These are phyloP conservation scores for Lota lota DNA, from an alignment of 2,113 vertebrate genomes.

Conservation along the genomic window DNA sequence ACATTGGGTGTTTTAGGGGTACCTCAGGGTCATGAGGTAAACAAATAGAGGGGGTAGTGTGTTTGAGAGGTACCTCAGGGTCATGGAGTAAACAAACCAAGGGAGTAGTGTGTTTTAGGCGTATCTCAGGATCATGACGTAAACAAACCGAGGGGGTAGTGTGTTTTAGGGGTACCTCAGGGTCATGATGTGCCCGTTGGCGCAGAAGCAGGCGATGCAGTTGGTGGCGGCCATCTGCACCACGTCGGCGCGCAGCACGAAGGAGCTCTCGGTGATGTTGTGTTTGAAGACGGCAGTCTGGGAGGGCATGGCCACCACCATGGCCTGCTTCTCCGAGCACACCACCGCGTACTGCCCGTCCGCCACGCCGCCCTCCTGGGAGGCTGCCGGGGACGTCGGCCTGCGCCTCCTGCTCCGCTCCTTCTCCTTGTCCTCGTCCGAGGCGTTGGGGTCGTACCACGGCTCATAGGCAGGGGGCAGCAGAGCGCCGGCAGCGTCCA, in stretches of 20 bases:
- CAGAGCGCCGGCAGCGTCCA: constrained; percentile 84
- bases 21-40: too few species aligned
- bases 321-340: constrained; percentile 97
- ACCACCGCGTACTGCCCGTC: constrained; percentile 91
- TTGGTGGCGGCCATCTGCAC: constrained; percentile 82
- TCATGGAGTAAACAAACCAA: background rate
- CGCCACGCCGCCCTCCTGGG: constrained; percentile 82
- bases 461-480: constrained; percentile 84
- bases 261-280: constrained; percentile 95
- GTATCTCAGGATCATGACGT: constrained; percentile 97
- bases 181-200: constrained; percentile 97
- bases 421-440: constrained; percentile 92
- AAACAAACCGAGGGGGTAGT: background rate
- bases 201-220: constrained; percentile 96
- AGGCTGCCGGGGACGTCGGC: constrained; percentile 85
- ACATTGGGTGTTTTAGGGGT: too few species aligned
- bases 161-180: constrained; percentile 77
- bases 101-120: background rate
- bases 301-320: constrained; percentile 90
- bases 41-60: too few species aligned
- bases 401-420: constrained; percentile 80
- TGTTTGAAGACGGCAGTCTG: constrained; percentile 91
- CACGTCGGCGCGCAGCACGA: constrained; percentile 92
- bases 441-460: constrained; percentile 87
- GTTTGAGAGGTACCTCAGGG: background rate